Evolutionary conservation across 2,888 invertebrate species (phyloP).

Genomic region (Agrochola macilenta): DNA sequence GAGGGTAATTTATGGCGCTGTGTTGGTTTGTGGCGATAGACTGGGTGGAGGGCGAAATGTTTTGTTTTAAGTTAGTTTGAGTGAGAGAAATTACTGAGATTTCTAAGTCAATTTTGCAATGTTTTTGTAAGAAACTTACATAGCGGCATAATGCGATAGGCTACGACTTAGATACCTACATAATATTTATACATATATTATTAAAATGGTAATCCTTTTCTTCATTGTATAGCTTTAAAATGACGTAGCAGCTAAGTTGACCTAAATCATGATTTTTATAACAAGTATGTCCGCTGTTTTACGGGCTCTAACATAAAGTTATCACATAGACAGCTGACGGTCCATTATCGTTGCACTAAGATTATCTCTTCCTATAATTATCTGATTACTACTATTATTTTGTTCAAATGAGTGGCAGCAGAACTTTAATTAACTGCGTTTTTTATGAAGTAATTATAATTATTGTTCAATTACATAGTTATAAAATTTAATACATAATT

Average conservation of each 20-base stretch:
- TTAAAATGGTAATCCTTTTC: background rate
- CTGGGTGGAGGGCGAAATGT: background rate
- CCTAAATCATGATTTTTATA: background rate
- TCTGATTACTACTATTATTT: background rate
- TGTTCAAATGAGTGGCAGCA: background rate
- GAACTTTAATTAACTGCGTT: background rate
- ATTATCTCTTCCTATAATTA: slow-evolving; percentile 37
- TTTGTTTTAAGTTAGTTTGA: slow-evolving; percentile 26
- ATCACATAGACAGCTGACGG: slow-evolving; percentile 49
- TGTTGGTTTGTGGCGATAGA: slow-evolving; percentile 46
- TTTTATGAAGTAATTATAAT: background rate
- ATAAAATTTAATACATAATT: background rate
- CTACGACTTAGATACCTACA: background rate
- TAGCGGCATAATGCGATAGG: background rate
- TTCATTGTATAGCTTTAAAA: background rate
- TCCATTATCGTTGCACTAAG: slow-evolving; percentile 46
- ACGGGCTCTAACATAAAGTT: slow-evolving; percentile 37
- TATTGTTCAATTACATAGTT: background rate
- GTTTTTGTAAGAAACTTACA: background rate
- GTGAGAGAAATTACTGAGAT: background rate
- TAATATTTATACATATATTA: background rate
- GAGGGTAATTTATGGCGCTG: slow-evolving; percentile 55
- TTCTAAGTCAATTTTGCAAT: background rate
- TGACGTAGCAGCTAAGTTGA: background rate
- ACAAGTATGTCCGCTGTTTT: slow-evolving; percentile 27